Evolutionary conservation across 2,113 vertebrate species (phyloP).

Genomic region (Cynocephalus volans): DNA sequence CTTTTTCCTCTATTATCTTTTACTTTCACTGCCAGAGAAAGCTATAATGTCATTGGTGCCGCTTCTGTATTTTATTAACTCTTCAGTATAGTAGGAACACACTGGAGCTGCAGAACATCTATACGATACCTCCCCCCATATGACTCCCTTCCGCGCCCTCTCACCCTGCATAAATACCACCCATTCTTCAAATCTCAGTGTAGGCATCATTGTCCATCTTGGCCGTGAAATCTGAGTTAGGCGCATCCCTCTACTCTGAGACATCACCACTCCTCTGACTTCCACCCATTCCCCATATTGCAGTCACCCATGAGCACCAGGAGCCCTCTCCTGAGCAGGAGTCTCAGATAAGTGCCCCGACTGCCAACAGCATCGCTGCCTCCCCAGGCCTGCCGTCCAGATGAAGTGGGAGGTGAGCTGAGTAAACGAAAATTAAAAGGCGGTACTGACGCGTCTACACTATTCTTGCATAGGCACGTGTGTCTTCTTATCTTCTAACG

Average conservation of each 20-base stretch:
- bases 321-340: not conserved
- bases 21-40: not conserved
- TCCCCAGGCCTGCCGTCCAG: accelerated
- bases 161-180: not conserved
- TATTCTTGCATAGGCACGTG: accelerated
- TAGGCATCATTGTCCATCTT: accelerated
- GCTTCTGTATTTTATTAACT: too few species aligned
- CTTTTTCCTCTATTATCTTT: not conserved
- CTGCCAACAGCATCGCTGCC: accelerated
- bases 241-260: accelerated
- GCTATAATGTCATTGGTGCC: accelerated
- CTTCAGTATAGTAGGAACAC: not conserved
- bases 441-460: accelerated
- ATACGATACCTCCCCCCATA: accelerated
- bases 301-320: accelerated
- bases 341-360: not conserved
- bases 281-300: accelerated
- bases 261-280: accelerated
- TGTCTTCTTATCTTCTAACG: too few species aligned
- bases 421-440: not conserved
- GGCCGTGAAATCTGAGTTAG: accelerated
- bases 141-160: too few species aligned
- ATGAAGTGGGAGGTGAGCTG: accelerated
- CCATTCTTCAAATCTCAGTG: not conserved
- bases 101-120: accelerated